Conservation (phyloP, 2,888 invertebrate genomes). For the Lampropteryx suffumata region DNA sequence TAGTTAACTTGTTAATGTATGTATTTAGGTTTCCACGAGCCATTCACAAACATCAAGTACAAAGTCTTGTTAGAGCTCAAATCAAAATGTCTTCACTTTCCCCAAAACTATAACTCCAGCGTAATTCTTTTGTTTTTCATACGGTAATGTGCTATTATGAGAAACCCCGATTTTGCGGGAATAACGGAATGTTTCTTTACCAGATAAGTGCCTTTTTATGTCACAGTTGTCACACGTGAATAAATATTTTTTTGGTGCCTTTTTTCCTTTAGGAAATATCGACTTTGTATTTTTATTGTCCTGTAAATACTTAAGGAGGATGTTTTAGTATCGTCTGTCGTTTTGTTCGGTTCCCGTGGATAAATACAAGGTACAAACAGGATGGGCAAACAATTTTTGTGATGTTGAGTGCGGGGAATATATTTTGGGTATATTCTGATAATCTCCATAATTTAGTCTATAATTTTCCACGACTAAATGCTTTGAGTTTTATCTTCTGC, state of each 20-base stretch:
- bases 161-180: constrained; percentile 18
- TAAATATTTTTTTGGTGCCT: constrained; percentile 41
- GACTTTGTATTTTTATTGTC: constrained; percentile 40
- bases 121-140: constrained; percentile 21
- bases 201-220: constrained; percentile 44
- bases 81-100: too few relatives aligned
- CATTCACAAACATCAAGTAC: too few relatives aligned
- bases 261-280: constrained; percentile 39
- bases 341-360: constrained; percentile 23
- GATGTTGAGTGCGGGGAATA: not conserved
- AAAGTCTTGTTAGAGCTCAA: not conserved
- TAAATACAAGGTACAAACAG: constrained; percentile 25
- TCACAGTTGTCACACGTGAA: constrained; percentile 39
- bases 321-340: constrained; percentile 25
- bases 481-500: too few relatives aligned
- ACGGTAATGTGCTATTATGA: constrained; percentile 25
- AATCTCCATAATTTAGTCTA: too few relatives aligned
- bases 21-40: too few relatives aligned
- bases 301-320: constrained; percentile 36
- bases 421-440: constrained; percentile 2
- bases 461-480: too few relatives aligned
- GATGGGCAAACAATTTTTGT: constrained; percentile 25
- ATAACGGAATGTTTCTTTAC: constrained; percentile 28
- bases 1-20: too few relatives aligned
- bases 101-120: too few relatives aligned